Percentiles rank a stretch among this genome's conserved stretches.
These are phyloP conservation scores for Cheilosia urbana DNA, from an alignment of 2,888 invertebrate genomes.

Conservation along the genomic window DNA sequence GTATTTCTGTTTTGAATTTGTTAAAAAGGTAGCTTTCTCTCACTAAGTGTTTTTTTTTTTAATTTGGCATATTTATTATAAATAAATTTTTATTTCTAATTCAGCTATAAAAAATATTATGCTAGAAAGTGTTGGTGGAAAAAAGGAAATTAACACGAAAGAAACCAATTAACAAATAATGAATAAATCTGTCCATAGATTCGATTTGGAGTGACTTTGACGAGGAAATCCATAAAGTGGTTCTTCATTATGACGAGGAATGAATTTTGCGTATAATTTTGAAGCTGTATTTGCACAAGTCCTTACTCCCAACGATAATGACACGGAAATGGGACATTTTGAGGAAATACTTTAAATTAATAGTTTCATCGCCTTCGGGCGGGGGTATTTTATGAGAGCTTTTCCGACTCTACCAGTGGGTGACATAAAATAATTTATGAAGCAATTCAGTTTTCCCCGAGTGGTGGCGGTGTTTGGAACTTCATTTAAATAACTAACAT, in stretches of 20 bases:
- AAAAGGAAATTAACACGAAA: constrained; percentile 1
- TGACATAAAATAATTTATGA: constrained; percentile 31
- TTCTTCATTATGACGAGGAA: not conserved
- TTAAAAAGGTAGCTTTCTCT: constrained; percentile 66
- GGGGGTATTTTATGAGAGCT: not conserved
- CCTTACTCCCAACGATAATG: not conserved
- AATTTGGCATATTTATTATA: constrained; percentile 48
- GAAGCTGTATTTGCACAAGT: constrained; percentile 3
- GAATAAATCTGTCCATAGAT: not conserved
- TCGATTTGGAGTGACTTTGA: not conserved
- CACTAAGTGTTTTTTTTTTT: constrained; percentile 39
- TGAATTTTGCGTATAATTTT: not conserved
- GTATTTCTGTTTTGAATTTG: constrained; percentile 18
- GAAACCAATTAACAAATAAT: not conserved
- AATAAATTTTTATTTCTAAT: constrained; percentile 12
- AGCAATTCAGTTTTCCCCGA: constrained; percentile 9
- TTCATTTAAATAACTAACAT: constrained; percentile 35
- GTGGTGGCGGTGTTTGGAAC: constrained; percentile 2
- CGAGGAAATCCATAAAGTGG: not conserved
- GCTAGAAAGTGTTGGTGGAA: constrained; percentile 17
- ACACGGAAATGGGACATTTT: not conserved
- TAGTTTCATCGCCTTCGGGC: not conserved
- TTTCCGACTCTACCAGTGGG: not conserved
- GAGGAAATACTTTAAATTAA: constrained; percentile 16
- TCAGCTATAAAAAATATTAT: constrained; percentile 1